Conservation (phyloP, 2,888 invertebrate genomes). For the Anagyrus pseudococci region DNA sequence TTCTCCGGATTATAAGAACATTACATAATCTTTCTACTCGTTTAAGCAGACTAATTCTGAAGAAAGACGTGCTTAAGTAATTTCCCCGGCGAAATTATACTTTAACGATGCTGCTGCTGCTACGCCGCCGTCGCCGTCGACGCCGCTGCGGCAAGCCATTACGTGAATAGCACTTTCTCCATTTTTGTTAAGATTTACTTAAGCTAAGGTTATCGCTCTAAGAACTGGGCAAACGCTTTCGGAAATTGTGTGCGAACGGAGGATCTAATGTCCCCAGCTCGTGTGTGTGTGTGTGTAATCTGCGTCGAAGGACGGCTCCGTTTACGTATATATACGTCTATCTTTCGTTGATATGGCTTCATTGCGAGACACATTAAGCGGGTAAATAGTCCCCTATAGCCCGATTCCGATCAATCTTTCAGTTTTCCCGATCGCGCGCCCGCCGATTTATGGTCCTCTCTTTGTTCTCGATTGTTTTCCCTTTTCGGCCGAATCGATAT, state of each 20-base stretch:
- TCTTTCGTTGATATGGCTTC: slow-evolving; percentile 13
- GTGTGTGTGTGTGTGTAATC: neutral
- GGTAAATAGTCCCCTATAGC: slow-evolving; percentile 24
- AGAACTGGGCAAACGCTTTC: slow-evolving; percentile 3
- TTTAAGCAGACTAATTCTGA: too few relatives aligned
- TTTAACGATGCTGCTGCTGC: too few relatives aligned
- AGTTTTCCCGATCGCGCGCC: slow-evolving; percentile 3
- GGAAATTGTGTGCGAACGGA: neutral
- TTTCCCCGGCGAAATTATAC: too few relatives aligned
- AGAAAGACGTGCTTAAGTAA: too few relatives aligned
- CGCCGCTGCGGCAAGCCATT: too few relatives aligned
- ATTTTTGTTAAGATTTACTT: too few relatives aligned
- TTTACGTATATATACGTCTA: neutral
- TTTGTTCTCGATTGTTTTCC: neutral
- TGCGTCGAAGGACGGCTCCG: slow-evolving; percentile 8
- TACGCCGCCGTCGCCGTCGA: too few relatives aligned
- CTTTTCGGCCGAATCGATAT: too few relatives aligned
- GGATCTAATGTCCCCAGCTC: neutral
- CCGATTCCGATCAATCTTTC: slow-evolving; percentile 23
- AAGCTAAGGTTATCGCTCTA: neutral
- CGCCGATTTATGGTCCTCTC: neutral
- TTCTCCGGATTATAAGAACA: too few relatives aligned
- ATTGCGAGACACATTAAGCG: slow-evolving; percentile 20
- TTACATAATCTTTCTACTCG: too few relatives aligned
- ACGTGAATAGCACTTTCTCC: too few relatives aligned